Percentiles rank a stretch among this genome's conserved stretches.
Conservation (phyloP, 2,888 invertebrate species). For the Carabus problematicus region DNA sequence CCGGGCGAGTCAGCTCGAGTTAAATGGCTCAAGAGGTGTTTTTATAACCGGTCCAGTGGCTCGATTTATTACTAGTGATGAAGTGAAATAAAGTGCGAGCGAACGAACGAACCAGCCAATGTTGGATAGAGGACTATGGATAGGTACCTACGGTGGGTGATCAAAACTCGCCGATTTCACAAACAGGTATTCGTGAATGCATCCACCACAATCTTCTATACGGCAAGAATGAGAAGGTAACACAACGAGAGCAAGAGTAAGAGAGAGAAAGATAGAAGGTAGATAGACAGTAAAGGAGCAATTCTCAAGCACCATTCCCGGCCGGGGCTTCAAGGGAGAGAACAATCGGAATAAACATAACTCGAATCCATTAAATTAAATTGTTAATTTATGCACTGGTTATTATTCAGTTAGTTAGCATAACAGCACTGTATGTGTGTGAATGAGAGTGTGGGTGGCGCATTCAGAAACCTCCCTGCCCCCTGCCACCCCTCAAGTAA, state of each 20-base stretch:
- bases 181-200: conserved; percentile 51
- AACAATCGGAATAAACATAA: conserved; percentile 46
- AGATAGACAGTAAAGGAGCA: neutral
- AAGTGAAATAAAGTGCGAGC: conserved; percentile 53
- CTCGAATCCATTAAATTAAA: conserved; percentile 50
- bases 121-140: no score
- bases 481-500: neutral
- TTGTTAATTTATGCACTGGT: conserved; percentile 52
- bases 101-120: neutral
- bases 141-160: conserved; percentile 50
- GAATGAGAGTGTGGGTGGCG: conserved; percentile 42
- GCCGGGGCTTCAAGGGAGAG: conserved; percentile 4
- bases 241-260: neutral
- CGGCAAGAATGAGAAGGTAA: neutral
- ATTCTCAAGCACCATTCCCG: neutral
- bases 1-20: conserved; percentile 52
- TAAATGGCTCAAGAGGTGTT: conserved; percentile 58
- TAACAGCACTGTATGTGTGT: conserved; percentile 43
- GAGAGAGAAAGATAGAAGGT: neutral
- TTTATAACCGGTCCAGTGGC: conserved; percentile 56
- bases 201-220: conserved; percentile 46
- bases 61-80: conserved; percentile 55
- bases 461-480: neutral
- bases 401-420: conserved; percentile 51
- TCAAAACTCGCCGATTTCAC: conserved; percentile 54